Percentiles rank a stretch among this genome's conserved stretches.
Evolutionary conservation across 2,113 vertebrate genomes (phyloP).

Genomic region (Oncorhynchus gorbuscha): DNA sequence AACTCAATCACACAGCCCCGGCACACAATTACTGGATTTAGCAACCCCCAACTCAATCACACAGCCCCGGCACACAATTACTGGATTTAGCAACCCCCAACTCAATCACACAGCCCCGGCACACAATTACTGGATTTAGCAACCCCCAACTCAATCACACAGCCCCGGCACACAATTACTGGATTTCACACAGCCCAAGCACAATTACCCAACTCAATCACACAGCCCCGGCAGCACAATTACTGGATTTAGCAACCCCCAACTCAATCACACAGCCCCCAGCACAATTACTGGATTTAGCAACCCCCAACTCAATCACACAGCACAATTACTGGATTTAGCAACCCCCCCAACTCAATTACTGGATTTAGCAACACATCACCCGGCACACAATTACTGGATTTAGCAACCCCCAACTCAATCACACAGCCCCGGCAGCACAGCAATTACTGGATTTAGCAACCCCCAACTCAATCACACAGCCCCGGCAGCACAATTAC

Average conservation of each 20-base stretch:
- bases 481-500: no score
- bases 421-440: background rate
- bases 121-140: background rate
- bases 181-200: constrained; percentile 30
- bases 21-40: constrained; percentile 35
- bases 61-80: constrained; percentile 48
- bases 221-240: constrained; percentile 47
- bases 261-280: background rate
- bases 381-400: constrained; percentile 47
- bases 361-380: constrained; percentile 51
- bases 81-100: constrained; percentile 37
- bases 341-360: constrained; percentile 8
- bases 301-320: no score
- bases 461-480: no score
- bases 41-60: constrained; percentile 24
- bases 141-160: no score
- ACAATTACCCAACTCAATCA: constrained; percentile 43
- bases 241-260: constrained; percentile 41
- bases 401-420: constrained; percentile 30
- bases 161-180: no score
- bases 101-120: background rate
- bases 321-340: no score
- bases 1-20: constrained; percentile 42
- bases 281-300: background rate
- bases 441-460: background rate